phyloP scores from a whole-genome alignment of 2,113 vertebrate genomes.

The Poecile atricapillus region DNA sequence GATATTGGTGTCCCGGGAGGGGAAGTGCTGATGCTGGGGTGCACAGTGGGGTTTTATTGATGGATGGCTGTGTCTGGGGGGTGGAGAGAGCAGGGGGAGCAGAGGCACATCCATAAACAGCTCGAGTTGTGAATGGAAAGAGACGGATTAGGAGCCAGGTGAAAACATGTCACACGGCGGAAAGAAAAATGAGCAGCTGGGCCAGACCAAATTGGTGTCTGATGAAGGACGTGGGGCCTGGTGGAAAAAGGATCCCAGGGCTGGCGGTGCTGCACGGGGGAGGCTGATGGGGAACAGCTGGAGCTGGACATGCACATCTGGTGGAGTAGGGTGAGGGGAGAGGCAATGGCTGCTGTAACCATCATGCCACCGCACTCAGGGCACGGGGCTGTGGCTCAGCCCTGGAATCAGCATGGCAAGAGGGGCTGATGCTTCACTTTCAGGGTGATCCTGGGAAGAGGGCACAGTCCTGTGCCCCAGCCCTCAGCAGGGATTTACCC shows the following conservation, averaged over 20 bases:
- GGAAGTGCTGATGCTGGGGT: not conserved
- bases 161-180: constrained; percentile 61
- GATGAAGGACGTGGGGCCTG: constrained; percentile 67
- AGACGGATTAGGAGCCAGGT: constrained; percentile 72
- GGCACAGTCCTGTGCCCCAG: not conserved
- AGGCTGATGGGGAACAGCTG: constrained; percentile 69
- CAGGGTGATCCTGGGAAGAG: not conserved
- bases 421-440: not conserved
- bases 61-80: constrained; percentile 15
- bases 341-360: not conserved
- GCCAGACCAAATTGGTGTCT: constrained; percentile 62
- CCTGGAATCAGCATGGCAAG: accelerated
- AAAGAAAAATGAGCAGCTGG: constrained; percentile 73
- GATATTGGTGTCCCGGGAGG: not conserved
- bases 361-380: accelerated
- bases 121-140: constrained; percentile 60
- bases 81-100: not conserved
- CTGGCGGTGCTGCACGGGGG: constrained; percentile 14
- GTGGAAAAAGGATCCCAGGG: constrained; percentile 51
- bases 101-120: constrained; percentile 64
- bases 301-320: constrained; percentile 42
- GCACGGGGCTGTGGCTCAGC: accelerated
- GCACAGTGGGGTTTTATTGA: constrained; percentile 37
- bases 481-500: not conserved
- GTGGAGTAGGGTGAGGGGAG: not conserved